These are phyloP conservation scores for Ciconia boyciana DNA, from an alignment of 2,113 vertebrate species.

Conservation along the genomic window DNA sequence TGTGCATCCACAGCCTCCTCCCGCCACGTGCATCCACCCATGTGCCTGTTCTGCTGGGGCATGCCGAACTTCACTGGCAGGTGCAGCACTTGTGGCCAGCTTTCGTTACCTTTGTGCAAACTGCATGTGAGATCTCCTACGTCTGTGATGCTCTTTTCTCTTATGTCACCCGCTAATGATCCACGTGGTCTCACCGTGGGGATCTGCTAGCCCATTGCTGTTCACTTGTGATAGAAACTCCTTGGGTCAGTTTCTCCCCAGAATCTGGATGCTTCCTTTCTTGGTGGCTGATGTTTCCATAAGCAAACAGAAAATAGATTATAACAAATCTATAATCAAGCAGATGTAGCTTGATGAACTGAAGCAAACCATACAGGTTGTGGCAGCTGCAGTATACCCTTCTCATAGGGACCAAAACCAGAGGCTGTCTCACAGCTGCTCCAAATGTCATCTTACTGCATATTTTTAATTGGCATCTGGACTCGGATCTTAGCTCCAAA, in stretches of 20 bases:
- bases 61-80: rapidly evolving
- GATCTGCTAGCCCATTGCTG: neutral
- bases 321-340: no score
- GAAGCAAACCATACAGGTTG: neutral
- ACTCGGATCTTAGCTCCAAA: neutral
- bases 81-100: neutral
- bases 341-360: neutral
- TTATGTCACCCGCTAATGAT: neutral
- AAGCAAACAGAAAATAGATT: neutral
- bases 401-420: neutral
- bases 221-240: neutral
- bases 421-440: neutral
- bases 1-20: neutral
- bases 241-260: neutral
- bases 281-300: neutral
- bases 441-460: neutral
- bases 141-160: neutral
- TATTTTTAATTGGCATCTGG: neutral
- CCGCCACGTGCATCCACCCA: rapidly evolving
- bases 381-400: neutral
- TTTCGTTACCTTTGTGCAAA: no score
- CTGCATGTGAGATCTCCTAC: rapidly evolving
- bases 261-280: neutral
- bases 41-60: neutral
- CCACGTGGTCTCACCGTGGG: no score